phyloP scores from a whole-genome alignment of 2,113 vertebrate genomes.

The Pampusana beccarii region DNA sequence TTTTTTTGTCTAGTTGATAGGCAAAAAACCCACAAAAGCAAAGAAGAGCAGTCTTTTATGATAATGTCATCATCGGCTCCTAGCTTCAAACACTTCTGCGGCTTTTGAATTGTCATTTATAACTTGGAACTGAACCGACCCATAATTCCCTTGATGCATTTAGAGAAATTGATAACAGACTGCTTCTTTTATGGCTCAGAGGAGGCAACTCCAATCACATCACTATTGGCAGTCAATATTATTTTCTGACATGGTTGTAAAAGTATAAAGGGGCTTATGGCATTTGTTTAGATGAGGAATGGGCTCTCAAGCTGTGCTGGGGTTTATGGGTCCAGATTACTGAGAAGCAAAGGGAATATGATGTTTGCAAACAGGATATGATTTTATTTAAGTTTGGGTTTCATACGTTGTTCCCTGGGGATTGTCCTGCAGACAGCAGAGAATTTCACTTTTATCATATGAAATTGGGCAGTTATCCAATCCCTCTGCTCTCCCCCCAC shows the following conservation, averaged over 20 bases:
- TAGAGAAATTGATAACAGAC: constrained; percentile 92
- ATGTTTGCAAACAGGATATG: constrained; percentile 85
- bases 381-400: constrained; percentile 83
- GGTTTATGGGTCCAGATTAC: constrained; percentile 79
- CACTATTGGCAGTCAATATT: constrained; percentile 84
- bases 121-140: constrained; percentile 85
- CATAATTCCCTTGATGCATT: constrained; percentile 83
- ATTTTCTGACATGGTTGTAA: constrained; percentile 83
- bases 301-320: constrained; percentile 79
- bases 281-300: constrained; percentile 86
- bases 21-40: constrained; percentile 76
- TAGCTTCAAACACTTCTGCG: constrained; percentile 85
- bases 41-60: constrained; percentile 79
- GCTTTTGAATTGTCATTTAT: constrained; percentile 92
- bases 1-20: constrained; percentile 76
- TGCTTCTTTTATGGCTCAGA: constrained; percentile 79
- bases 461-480: constrained; percentile 72
- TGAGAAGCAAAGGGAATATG: constrained; percentile 79
- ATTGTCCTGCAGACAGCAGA: constrained; percentile 80
- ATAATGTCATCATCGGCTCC: constrained; percentile 82
- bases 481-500: background rate
- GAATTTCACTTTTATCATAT: constrained; percentile 83
- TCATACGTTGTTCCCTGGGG: constrained; percentile 74
- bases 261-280: constrained; percentile 82
- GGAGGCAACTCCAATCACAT: constrained; percentile 81